phyloP scores from a whole-genome alignment of 2,113 vertebrate species.

The Cyanoderma ruficeps region DNA sequence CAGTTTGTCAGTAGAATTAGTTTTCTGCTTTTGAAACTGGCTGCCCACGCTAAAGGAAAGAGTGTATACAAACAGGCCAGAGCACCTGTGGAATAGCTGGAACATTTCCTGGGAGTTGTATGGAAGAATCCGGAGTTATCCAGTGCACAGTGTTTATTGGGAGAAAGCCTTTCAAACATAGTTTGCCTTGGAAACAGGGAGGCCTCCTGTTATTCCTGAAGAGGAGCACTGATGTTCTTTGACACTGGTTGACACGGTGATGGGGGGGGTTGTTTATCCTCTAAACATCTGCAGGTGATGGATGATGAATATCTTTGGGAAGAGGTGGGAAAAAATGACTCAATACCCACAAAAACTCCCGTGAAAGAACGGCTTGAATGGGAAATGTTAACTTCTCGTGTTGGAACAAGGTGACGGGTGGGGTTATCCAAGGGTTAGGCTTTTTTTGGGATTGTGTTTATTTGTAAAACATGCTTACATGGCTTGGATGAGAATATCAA shows the following conservation, averaged over 20 bases:
- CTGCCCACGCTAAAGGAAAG: background rate
- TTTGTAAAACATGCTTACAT: conserved; percentile 55
- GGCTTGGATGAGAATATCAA: conserved; percentile 21
- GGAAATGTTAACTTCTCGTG: conserved; percentile 24
- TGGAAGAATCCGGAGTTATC: background rate
- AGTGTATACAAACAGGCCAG: background rate
- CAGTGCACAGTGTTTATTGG: background rate
- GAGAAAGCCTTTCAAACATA: background rate
- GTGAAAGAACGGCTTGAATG: conserved; percentile 2
- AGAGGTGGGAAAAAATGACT: conserved; percentile 22
- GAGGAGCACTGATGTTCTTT: background rate
- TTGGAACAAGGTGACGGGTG: conserved; percentile 53
- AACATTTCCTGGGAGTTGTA: background rate
- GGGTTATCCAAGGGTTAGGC: conserved; percentile 66
- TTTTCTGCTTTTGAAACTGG: background rate
- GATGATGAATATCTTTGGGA: conserved; percentile 14
- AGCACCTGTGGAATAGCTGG: background rate
- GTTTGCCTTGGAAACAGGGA: conserved; percentile 30
- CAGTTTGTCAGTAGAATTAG: background rate
- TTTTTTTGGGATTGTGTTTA: conserved; percentile 43
- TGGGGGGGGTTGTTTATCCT: conserved; percentile 40
- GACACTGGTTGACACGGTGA: background rate
- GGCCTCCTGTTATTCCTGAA: background rate
- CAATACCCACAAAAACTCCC: background rate
- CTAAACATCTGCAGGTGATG: conserved; percentile 62